Evolutionary conservation across 2,113 vertebrate species (phyloP), one percentile per base, ranked within the genome.

Genomic region (Scopus umbretta): DNA sequence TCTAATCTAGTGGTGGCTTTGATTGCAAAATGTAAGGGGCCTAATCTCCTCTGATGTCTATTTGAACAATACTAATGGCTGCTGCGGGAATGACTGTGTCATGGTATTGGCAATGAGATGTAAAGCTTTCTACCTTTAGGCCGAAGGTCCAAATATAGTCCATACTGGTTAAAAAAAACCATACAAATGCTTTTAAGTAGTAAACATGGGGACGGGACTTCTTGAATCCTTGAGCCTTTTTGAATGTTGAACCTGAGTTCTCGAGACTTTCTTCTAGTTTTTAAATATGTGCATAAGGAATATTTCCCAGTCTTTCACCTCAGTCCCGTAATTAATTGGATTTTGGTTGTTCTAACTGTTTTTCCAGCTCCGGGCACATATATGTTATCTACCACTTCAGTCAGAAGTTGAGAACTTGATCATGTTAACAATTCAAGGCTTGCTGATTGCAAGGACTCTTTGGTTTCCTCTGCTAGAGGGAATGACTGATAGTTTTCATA

Each of bases 101-200:
- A 26, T 80, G 42, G 17, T 47, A 14, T 75, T 79, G 26, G 20
- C 58, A 75, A 43, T 42, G 63, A 50, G 40, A 27, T 86, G 32
- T 70, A 52, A 94, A 70, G 52, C 42, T 93, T 85, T 92, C 20
- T n/a, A 32, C 29, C 30, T 88, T 32, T 49, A 74, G 94, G 50
- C 8, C 71, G 78, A 30, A 23, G 22, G 34, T 53, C 81, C 38
- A 65, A 14, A 61, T 90, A 7, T 10, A 42, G 45, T 42, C n/a
- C 15, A 30, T 6, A 3, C 16, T 21, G 23, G 16, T 53, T 49
- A 27, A 78, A 70, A 73, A 61, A 23, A 50, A 16, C n/a, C n/a
- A 47, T 2, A 22, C 11, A 38, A 72, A 52, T 59, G 30, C 15
- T 72, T 82, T 59, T 10, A 53, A 70, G 42, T 49, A 65, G 30